Conservation (phyloP, 92 coral and sea anemone species). For the Zoanthus solanderi region DNA sequence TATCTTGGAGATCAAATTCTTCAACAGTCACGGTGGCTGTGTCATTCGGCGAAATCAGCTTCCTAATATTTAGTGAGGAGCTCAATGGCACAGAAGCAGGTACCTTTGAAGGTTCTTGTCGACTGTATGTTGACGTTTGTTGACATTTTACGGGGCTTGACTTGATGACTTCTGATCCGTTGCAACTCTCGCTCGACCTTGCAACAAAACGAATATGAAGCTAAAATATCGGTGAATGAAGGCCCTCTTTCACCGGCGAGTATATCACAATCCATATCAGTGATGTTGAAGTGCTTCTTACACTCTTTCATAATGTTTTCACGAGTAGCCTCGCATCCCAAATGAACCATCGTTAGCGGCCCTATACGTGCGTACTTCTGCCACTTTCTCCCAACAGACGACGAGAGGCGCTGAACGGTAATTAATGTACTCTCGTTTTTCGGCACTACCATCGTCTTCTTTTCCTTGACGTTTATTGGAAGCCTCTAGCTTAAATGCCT, state of each 20-base stretch:
- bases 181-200: slow-evolving; percentile 16
- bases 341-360: slow-evolving; percentile 27
- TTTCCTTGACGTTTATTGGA: slow-evolving; percentile 23
- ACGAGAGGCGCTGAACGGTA: slow-evolving; percentile 53
- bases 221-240: slow-evolving; percentile 49
- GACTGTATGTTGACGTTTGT: neutral
- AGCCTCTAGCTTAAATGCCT: slow-evolving; percentile 29
- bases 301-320: slow-evolving; percentile 40
- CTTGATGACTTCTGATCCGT: slow-evolving; percentile 2
- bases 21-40: slow-evolving; percentile 44
- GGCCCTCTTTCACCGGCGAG: slow-evolving; percentile 69
- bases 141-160: slow-evolving; percentile 52
- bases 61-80: slow-evolving; percentile 30
- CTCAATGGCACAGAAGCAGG: slow-evolving; percentile 40
- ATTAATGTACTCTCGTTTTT: slow-evolving; percentile 32
- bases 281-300: slow-evolving; percentile 49
- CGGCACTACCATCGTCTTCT: slow-evolving; percentile 7
- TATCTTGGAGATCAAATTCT: slow-evolving; percentile 42
- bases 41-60: slow-evolving; percentile 41
- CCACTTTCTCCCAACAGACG: slow-evolving; percentile 56
- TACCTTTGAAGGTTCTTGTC: slow-evolving; percentile 25
- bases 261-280: slow-evolving; percentile 63
- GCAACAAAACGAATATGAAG: slow-evolving; percentile 48
- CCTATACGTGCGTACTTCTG: slow-evolving; percentile 42
- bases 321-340: slow-evolving; percentile 24